Base-by-base conservation (phyloP, 2,113 vertebrate species). In the Oncorhynchus nerka region DNA sequence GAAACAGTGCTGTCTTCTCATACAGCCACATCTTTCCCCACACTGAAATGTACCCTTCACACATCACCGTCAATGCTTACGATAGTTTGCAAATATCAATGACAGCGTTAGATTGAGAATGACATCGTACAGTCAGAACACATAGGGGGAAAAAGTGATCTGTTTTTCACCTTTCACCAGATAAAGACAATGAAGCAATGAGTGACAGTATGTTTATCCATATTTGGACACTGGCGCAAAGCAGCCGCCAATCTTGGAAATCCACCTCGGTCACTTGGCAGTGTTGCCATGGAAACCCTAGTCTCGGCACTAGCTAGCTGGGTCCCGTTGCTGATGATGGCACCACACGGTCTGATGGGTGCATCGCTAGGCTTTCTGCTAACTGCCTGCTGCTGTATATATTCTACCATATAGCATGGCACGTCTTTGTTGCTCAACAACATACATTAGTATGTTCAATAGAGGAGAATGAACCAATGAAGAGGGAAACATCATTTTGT, bases 241-340 rank as follows among this genome's bases (percentile, higher is more conserved):
- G 62, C 45, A 68, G 16, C 77, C 77, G 78, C 55, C 76, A 68
- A 26, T 70, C 20, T 57, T 20, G 19, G 55, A 57, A 20, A 48
- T 30, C 70, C 5, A 5, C 55, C 77, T 86, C 68, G 9, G 24
- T 70, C 28, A 67, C 26, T 30, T 22, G 67, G 0, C 55, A 57
- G 19, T 19, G 85, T 90, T 87, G 70, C 84, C 79, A 91, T 89
- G 79, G 88, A 85, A 83, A 91, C 83, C 39, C 2, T 45, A 70
- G 59, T 81, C 80, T 73, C 71, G 5, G 45, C 45, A 75, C 30
- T 4, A 9, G 65, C 69, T 71, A 49, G 39, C 39, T 45, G 39
- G 39, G 11, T 45, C 39, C 39, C 39, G 0, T 45, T 45, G 39
- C 39, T 45, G 9, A 45, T 45, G 39, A 45, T 45, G 39, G 9